Evolutionary conservation across 2,888 invertebrate species (phyloP), one percentile per base, ranked within the genome.

Genomic region (Cosmorhoe ocellata): DNA sequence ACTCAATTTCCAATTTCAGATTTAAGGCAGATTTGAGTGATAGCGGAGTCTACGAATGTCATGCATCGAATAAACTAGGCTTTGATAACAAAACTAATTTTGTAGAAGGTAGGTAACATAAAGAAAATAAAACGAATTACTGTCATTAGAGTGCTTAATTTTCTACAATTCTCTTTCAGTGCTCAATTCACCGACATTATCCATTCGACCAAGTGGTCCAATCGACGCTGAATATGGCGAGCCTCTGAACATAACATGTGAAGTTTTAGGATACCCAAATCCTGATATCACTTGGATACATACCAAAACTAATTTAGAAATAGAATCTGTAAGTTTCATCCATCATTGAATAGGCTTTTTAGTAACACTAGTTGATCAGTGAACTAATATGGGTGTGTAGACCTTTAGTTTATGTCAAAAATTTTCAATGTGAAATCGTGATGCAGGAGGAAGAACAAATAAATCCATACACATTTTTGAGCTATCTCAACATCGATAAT

Each of bases 101-200:
- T 9, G n/a, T 47, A n/a, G 33, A 47, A 40, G 46, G 46, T 48
- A 39, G n/a, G n/a, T 47, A 45, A n/a, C n/a, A n/a, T n/a, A n/a
- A n/a, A n/a, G n/a, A n/a, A n/a, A n/a, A n/a, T n/a, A n/a, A n/a
- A n/a, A n/a, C n/a, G n/a, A n/a, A n/a, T n/a, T n/a, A n/a, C n/a
- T n/a, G n/a, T n/a, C n/a, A n/a, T n/a, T 18, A 18, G 4, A 18
- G 4, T 4, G 18, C 18, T 4, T 18, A 18, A 18, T 18, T 18
- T 18, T 5, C 24, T 7, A 24, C 24, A 3, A 18, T 24, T 8
- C 6, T 5, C 2, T 38, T 44, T 13, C 13, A 51, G 51, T 51
- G 14, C n/a, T 30, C 0, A 45, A 37, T 12, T 2, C 26, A 32
- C 51, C 51, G 9, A 41, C 11, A 9, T 31, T 32, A 5, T n/a